Evolutionary conservation across 2,797 vertebrate genomes (phyloP).

Genomic region (Trachurus trachurus): DNA sequence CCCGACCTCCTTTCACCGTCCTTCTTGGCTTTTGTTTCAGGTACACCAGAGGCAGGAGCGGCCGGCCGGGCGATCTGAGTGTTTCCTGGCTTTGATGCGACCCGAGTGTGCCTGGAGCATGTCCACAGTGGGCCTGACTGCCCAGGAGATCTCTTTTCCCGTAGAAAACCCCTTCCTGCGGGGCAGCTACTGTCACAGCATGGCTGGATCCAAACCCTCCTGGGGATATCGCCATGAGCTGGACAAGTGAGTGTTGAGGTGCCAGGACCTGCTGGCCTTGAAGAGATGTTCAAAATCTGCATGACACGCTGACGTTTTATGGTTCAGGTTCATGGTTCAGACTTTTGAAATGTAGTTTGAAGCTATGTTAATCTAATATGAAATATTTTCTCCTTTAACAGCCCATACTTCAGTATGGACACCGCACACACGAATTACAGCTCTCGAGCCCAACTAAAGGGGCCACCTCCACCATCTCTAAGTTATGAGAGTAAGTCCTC

Average conservation of each 20-base stretch:
- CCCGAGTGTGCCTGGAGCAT: slow-evolving; percentile 87
- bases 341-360: slow-evolving; percentile 1
- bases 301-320: slow-evolving; percentile 28
- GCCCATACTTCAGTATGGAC: slow-evolving; percentile 90
- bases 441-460: slow-evolving; percentile 82
- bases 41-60: slow-evolving; percentile 79
- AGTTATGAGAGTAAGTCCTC: slow-evolving; percentile 79
- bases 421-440: slow-evolving; percentile 86
- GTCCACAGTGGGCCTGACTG: slow-evolving; percentile 94
- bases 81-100: slow-evolving; percentile 86
- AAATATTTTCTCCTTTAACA: slow-evolving; percentile 63
- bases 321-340: slow-evolving; percentile 1
- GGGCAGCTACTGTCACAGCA: slow-evolving; percentile 87
- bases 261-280: slow-evolving; percentile 2
- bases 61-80: slow-evolving; percentile 79
- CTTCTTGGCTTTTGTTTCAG: slow-evolving; percentile 78
- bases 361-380: not conserved
- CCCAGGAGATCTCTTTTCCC: slow-evolving; percentile 93
- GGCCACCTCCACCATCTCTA: slow-evolving; percentile 67
- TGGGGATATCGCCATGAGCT: slow-evolving; percentile 87
- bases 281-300: slow-evolving; percentile 15
- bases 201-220: slow-evolving; percentile 90
- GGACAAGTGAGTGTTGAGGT: slow-evolving; percentile 89
- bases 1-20: slow-evolving; percentile 25
- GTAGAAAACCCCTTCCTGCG: slow-evolving; percentile 91